A percentile compares a stretch with the other conserved stretches of the same genome.
phyloP scores from a whole-genome alignment of 2,113 vertebrate species.

The Hoplias malabaricus region DNA sequence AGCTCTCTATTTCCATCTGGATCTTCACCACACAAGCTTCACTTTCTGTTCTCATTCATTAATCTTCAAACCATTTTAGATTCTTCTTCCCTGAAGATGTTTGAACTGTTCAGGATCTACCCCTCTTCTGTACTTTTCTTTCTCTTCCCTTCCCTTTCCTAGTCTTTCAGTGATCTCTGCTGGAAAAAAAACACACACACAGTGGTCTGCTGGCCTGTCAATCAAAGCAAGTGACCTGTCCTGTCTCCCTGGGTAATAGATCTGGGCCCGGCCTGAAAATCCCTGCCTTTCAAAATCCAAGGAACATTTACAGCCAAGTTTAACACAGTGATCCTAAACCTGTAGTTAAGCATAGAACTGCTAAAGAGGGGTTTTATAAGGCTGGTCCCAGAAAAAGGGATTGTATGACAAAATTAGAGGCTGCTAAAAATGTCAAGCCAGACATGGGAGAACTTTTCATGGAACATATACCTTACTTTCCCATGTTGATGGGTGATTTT shows the following conservation, averaged over 20 bases:
- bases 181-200: not conserved
- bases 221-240: slow-evolving; percentile 21
- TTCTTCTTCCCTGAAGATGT: not conserved
- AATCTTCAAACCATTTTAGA: not conserved
- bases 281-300: not conserved
- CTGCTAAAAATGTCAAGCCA: slow-evolving; percentile 15
- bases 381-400: slow-evolving; percentile 1
- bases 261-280: not conserved
- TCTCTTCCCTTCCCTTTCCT: not conserved
- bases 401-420: slow-evolving; percentile 31
- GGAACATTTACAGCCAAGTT: slow-evolving; percentile 35
- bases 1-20: slow-evolving; percentile 3
- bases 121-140: not conserved
- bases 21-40: not conserved
- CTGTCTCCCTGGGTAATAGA: not conserved
- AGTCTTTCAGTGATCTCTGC: not conserved
- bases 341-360: slow-evolving; percentile 30
- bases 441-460: slow-evolving; percentile 2
- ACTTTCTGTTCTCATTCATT: not conserved
- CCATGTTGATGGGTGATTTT: not conserved
- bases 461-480: not conserved
- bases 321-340: slow-evolving; percentile 24
- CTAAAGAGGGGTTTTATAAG: slow-evolving; percentile 38
- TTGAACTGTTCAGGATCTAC: not conserved
- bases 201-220: slow-evolving; percentile 22